These are phyloP conservation scores for Orycteropus afer DNA, from an alignment of 2,113 vertebrate genomes.

Conservation along the genomic window DNA sequence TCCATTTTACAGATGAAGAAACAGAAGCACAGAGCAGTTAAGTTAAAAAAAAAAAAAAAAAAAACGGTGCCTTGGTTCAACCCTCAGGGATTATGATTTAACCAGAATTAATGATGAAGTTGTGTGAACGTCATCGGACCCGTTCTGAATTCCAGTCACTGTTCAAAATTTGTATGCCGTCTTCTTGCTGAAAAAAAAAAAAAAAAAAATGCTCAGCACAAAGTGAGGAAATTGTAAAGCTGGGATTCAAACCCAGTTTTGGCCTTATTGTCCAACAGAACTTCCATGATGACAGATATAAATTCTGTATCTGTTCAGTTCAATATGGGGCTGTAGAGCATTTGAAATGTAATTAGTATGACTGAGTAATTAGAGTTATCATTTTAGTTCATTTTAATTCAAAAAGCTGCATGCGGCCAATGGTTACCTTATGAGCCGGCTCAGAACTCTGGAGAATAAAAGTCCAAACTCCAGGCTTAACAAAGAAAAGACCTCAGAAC, in stretches of 20 bases:
- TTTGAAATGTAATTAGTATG: background rate
- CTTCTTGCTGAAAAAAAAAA: too few species aligned
- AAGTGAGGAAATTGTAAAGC: background rate
- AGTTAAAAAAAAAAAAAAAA: too few species aligned
- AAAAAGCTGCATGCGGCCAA: background rate
- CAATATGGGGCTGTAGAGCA: background rate
- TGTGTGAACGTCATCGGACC: too few species aligned
- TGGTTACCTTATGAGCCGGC: background rate
- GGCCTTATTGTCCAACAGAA: background rate
- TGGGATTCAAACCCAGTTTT: background rate
- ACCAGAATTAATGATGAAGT: too few species aligned
- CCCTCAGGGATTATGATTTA: too few species aligned
- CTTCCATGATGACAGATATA: background rate
- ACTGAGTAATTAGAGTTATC: background rate
- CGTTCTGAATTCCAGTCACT: too few species aligned
- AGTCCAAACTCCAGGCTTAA: background rate
- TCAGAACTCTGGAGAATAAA: background rate
- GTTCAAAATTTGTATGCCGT: too few species aligned
- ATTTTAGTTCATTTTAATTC: background rate
- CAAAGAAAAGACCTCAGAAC: background rate
- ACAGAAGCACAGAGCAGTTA: background rate
- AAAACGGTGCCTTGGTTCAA: too few species aligned
- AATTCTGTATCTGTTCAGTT: background rate
- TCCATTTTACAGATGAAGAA: background rate
- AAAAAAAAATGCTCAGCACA: accelerated